Evolutionary conservation across 2,888 invertebrate genomes (phyloP).

Genomic region (Limnephilus auricula): DNA sequence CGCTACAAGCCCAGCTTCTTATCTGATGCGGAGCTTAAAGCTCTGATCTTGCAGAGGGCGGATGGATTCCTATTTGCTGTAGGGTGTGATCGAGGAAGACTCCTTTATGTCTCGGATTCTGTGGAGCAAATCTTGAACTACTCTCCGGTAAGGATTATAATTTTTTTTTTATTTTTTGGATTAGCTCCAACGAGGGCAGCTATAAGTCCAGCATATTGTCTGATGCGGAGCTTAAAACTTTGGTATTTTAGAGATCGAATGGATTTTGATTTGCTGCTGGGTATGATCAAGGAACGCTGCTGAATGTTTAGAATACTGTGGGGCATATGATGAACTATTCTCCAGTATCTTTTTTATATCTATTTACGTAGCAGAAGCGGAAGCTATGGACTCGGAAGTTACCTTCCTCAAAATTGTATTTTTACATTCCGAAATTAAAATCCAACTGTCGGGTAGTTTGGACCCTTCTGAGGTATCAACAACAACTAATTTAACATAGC

Average conservation of each 20-base stretch:
- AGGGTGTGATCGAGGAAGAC: slow-evolving; percentile 93
- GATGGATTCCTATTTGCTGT: slow-evolving; percentile 95
- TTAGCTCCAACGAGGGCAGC: slow-evolving; percentile 83
- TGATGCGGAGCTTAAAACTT: slow-evolving; percentile 90
- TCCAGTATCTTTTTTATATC: slow-evolving; percentile 77
- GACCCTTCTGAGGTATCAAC: too few species aligned
- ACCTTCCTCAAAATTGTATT: too few species aligned
- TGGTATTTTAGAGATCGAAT: slow-evolving; percentile 91
- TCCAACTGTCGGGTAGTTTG: too few species aligned
- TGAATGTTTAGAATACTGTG: slow-evolving; percentile 94
- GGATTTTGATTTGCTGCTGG: slow-evolving; percentile 95
- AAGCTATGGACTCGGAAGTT: too few species aligned
- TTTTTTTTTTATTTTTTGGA: slow-evolving; percentile 46
- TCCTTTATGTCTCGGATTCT: slow-evolving; percentile 93
- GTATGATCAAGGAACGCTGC: slow-evolving; percentile 92
- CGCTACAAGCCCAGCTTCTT: slow-evolving; percentile 88
- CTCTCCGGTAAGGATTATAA: slow-evolving; percentile 82
- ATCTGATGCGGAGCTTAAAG: slow-evolving; percentile 91
- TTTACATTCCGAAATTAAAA: too few species aligned
- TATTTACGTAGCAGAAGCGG: not conserved
- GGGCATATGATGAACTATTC: slow-evolving; percentile 88
- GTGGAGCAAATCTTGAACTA: slow-evolving; percentile 90
- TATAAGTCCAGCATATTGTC: slow-evolving; percentile 90
- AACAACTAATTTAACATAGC: too few species aligned
- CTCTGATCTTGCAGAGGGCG: slow-evolving; percentile 89